Evolutionary conservation across 2,888 invertebrate genomes (phyloP), one percentile per base, ranked within the genome.

Genomic region (Drosophila paracracens): DNA sequence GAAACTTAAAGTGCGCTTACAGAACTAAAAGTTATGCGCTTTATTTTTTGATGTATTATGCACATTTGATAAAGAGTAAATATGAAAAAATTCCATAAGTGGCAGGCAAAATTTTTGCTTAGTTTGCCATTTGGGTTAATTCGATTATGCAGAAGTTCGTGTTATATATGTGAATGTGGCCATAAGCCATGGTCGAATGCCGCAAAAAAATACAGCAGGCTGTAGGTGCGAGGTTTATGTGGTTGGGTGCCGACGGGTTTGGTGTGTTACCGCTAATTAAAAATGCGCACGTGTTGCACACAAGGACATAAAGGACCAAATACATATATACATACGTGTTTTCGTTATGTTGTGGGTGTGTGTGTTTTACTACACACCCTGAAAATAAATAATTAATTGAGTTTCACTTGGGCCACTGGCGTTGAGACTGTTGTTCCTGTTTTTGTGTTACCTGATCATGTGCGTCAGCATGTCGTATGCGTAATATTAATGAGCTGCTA

Each of bases 401-500:
- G 72, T 76, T 76, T 35, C 7, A 52, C 51, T 43, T 56, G 76
- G 52, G 62, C 53, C 18, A 18, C 61, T 59, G 58, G 56, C 72
- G 16, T 38, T 33, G 51, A 8, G 46, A 25, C 27, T 13, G n/a
- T 38, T 38, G 38, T 56, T 56, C 38, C 43, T 68, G 63, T 54
- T 65, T 56, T 46, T 69, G 43, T 65, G 62, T 46, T 57, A 82
- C 81, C 78, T 83, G 73, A 63, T 75, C 70, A 82, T 72, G 80
- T 74, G 70, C 72, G 78, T 76, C 85, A 74, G 72, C 89, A 63
- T 60, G 80, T 60, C 85, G 85, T 80, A 79, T 89, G 83, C 85
- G 75, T 79, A 85, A 78, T 87, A 82, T 85, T 88, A 85, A 89
- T 89, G 83, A 79, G 68, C 79, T 82, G 74, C 88, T 88, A 85